These are phyloP conservation scores for Sebastes reedi DNA, from an alignment of 2,797 vertebrate species.

Conservation along the genomic window DNA sequence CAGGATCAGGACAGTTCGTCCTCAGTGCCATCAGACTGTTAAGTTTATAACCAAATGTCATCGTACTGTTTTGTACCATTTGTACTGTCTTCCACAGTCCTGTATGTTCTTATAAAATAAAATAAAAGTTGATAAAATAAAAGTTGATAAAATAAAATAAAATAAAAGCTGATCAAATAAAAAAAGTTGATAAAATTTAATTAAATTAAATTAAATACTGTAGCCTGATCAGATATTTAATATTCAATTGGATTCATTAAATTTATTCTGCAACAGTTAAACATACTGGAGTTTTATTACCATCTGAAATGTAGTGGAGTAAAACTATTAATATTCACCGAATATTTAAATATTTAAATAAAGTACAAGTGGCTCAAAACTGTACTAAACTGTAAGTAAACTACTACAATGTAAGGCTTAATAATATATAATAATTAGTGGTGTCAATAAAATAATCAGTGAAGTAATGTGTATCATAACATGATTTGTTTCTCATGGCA, in stretches of 20 bases:
- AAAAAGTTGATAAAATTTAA: neutral
- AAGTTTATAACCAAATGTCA: conserved; percentile 6
- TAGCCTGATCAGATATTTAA: neutral
- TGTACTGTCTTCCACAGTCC: neutral
- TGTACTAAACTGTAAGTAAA: neutral
- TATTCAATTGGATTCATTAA: neutral
- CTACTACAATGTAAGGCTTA: neutral
- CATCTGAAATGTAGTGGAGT: neutral
- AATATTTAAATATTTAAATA: neutral
- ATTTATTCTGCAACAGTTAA: neutral
- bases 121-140: neutral
- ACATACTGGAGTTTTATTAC: neutral
- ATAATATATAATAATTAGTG: neutral
- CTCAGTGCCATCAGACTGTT: conserved; percentile 2
- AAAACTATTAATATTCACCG: neutral
- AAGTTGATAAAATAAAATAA: neutral
- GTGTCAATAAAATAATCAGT: neutral
- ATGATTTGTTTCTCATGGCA: neutral
- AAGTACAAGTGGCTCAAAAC: neutral
- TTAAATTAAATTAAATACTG: neutral
- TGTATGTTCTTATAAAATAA: neutral
- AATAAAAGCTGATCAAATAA: neutral
- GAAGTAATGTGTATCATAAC: neutral
- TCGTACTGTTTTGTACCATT: neutral
- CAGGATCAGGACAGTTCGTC: conserved; percentile 2